phyloP scores from a whole-genome alignment of 2,113 vertebrate genomes.

The Mellivora capensis region DNA sequence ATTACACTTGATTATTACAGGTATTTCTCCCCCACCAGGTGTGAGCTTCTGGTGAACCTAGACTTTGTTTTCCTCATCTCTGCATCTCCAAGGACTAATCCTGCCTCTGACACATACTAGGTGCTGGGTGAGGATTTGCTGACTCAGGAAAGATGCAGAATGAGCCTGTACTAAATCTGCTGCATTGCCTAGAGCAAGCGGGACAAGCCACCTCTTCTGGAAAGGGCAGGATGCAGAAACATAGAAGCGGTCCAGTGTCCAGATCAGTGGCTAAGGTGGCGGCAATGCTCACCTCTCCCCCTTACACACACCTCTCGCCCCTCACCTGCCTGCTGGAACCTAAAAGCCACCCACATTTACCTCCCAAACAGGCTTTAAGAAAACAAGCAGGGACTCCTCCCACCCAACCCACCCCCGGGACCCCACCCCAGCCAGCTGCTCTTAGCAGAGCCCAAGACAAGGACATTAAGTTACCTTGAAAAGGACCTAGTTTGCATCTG shows the following conservation, averaged over 20 bases:
- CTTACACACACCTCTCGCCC: not conserved
- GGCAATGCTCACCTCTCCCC: not conserved
- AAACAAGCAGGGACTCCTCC: not conserved
- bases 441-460: not conserved
- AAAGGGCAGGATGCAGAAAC: not conserved
- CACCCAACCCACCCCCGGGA: not conserved
- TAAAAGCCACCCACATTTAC: not conserved
- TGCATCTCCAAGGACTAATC: not conserved
- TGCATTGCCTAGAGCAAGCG: not conserved
- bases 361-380: not conserved
- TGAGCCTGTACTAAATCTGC: fast-evolving
- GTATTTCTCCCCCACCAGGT: not conserved
- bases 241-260: not conserved
- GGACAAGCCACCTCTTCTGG: conserved; percentile 20
- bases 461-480: conserved; percentile 29
- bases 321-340: not conserved
- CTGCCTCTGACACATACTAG: not conserved
- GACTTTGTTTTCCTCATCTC: not conserved
- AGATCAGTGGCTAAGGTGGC: not conserved
- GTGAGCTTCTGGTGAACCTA: not conserved
- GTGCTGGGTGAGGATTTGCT: conserved; percentile 26
- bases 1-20: not conserved
- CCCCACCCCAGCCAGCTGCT: not conserved
- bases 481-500: not conserved
- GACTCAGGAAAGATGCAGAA: conserved; percentile 41